Conservation (phyloP, 1,140 invertebrate species). For the Phortica variegata region DNA sequence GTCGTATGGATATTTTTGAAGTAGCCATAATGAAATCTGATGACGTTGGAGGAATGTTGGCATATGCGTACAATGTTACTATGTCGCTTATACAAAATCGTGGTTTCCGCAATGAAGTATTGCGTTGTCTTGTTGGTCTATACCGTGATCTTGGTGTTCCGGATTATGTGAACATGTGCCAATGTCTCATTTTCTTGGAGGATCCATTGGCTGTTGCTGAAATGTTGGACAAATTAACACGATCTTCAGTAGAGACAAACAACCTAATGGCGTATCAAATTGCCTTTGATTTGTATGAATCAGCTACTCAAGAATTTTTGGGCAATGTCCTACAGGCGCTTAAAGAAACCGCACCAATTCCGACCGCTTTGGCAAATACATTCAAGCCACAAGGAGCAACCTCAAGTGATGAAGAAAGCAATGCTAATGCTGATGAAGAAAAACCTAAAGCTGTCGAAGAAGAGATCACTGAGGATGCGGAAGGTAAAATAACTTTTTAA, state of each 20-base stretch:
- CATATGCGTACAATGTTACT: constrained; percentile 92
- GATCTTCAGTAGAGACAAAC: constrained; percentile 71
- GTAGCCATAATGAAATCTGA: constrained; percentile 88
- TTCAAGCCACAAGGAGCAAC: constrained; percentile 65
- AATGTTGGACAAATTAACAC: constrained; percentile 84
- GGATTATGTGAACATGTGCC: constrained; percentile 95
- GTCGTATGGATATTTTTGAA: constrained; percentile 93
- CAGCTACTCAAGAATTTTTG: constrained; percentile 96
- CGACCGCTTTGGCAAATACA: constrained; percentile 71
- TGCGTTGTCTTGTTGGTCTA: constrained; percentile 84
- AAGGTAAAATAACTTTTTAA: constrained; percentile 22
- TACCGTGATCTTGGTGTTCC: constrained; percentile 84
- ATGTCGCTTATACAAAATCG: constrained; percentile 95
- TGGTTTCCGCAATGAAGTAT: constrained; percentile 85
- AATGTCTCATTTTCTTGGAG: constrained; percentile 95
- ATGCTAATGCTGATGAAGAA: constrained; percentile 58
- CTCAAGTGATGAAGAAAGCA: constrained; percentile 40
- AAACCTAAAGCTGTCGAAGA: constrained; percentile 57
- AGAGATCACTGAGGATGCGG: constrained; percentile 47
- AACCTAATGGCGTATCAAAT: constrained; percentile 97
- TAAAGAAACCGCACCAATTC: constrained; percentile 79
- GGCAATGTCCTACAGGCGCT: constrained; percentile 83
- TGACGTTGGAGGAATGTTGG: constrained; percentile 86
- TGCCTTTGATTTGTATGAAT: constrained; percentile 98
- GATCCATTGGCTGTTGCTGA: constrained; percentile 89